Evolutionary conservation across 2,888 invertebrate species (phyloP), one percentile per base, ranked within the genome.

Genomic region (Drosophila tripunctata): DNA sequence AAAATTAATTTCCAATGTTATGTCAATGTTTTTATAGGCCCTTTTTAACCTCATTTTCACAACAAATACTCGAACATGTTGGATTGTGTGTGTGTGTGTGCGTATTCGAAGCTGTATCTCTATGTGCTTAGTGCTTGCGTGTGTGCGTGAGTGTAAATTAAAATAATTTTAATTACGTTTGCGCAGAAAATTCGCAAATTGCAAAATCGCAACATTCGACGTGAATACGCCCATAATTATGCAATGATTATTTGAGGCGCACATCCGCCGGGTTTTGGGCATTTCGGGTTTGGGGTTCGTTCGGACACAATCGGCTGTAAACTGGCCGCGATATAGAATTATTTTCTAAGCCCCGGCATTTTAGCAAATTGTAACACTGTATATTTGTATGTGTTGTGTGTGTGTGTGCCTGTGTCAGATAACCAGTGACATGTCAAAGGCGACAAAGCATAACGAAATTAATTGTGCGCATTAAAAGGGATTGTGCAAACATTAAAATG

Each of bases 151-250:
- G 55, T 63, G 64, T 67, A 77, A 83, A 86, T 78, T 84, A 75
- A 81, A 87, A 87, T 87, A 71, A 83, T 83, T 87, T 82, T 74
- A 87, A 86, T 83, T 87, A 87, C 86, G 83, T 70, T 73, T 61
- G 55, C 56, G 63, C 63, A 70, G 61, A 60, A 83, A 80, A 86
- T 70, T 65, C 48, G 67, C 56, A 51, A 76, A 70, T 70, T 63
- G 41, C 67, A 54, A 58, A 61, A 69, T 48, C 24, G 60, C 65
- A 40, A 54, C 54, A 44, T 52, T 58, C 77, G 66, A 44, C 50
- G 55, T 40, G 56, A 47, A 61, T 24, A 61, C 67, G 66, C 61
- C 65, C 82, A 75, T 78, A 85, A 87, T 81, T 87, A 81, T 81
- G 84, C 81, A 83, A 80, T 65, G 84, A 75, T 70, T 75, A 62